A percentile compares a stretch with the other conserved stretches of the same genome.
Evolutionary conservation across 2,888 invertebrate genomes (phyloP).

Genomic region (Parnassius smintheus): DNA sequence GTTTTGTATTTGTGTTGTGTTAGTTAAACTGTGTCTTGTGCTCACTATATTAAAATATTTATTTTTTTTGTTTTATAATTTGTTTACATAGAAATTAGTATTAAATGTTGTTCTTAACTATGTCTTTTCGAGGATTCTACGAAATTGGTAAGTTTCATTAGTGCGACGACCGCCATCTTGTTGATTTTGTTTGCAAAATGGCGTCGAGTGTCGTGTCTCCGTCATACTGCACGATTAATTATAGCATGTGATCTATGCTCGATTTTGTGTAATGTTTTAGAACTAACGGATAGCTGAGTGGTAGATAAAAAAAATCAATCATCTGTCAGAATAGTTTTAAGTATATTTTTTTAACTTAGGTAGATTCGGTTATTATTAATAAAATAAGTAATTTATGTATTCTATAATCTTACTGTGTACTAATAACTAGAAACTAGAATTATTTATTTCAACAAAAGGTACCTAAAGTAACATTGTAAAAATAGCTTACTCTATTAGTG

Average conservation of each 20-base stretch:
- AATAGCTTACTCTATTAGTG: too few species aligned
- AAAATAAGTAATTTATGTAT: too few species aligned
- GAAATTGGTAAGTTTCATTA: slow-evolving; percentile 69
- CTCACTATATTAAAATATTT: slow-evolving; percentile 10
- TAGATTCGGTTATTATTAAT: too few species aligned
- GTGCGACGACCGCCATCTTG: slow-evolving; percentile 32
- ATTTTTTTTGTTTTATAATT: slow-evolving; percentile 8
- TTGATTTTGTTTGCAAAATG: slow-evolving; percentile 28
- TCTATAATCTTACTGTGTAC: too few species aligned
- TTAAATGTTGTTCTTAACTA: slow-evolving; percentile 44
- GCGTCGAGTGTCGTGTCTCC: slow-evolving; percentile 21
- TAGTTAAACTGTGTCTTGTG: slow-evolving; percentile 33
- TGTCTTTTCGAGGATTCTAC: slow-evolving; percentile 74
- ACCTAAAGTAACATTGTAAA: too few species aligned
- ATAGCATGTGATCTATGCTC: slow-evolving; percentile 18
- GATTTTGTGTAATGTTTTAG: background rate
- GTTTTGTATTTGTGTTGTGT: slow-evolving; percentile 20
- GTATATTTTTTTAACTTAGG: too few species aligned
- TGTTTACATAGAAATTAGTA: slow-evolving; percentile 25
- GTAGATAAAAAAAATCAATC: slow-evolving; percentile 4
- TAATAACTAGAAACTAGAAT: too few species aligned
- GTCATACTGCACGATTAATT: slow-evolving; percentile 26
- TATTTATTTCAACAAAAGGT: too few species aligned
- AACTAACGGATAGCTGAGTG: slow-evolving; percentile 9
- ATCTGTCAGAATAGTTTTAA: slow-evolving; percentile 20